Percentiles rank a stretch among this genome's conserved stretches.
These are phyloP conservation scores for Ichneumon xanthorius DNA, from an alignment of 2,888 invertebrate species.

Conservation along the genomic window DNA sequence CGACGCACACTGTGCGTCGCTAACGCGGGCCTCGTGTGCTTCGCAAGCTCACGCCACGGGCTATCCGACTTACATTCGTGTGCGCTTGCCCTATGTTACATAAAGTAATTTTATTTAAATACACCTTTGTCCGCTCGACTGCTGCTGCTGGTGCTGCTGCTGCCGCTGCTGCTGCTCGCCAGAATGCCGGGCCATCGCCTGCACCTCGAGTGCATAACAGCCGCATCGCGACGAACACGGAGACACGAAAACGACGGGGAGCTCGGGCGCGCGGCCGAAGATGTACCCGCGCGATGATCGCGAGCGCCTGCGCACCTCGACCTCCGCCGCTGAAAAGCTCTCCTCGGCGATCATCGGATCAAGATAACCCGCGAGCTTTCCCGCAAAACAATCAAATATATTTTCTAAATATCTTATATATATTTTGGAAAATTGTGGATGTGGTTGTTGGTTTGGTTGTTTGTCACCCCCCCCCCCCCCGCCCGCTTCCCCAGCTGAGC, in stretches of 20 bases:
- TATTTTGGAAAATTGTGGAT: no score
- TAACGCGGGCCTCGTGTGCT: slow-evolving; percentile 43
- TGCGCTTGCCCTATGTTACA: slow-evolving; percentile 68
- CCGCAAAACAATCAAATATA: no score
- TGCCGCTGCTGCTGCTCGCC: slow-evolving; percentile 41
- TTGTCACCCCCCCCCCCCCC: no score
- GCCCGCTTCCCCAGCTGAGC: no score
- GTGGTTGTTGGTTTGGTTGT: no score
- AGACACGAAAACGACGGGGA: slow-evolving; percentile 8
- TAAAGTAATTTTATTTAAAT: slow-evolving; percentile 78
- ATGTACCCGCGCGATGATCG: neutral
- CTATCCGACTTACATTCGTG: slow-evolving; percentile 51
- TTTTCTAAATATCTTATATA: no score
- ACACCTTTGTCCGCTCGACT: slow-evolving; percentile 70
- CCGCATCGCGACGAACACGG: slow-evolving; percentile 13
- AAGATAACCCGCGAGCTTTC: no score
- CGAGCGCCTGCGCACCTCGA: neutral
- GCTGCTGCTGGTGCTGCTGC: slow-evolving; percentile 38
- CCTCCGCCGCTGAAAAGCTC: slow-evolving; percentile 1
- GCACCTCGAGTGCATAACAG: slow-evolving; percentile 52
- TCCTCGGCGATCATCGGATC: neutral
- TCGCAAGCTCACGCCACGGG: slow-evolving; percentile 50
- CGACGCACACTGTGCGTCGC: slow-evolving; percentile 57
- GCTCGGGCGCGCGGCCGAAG: neutral
- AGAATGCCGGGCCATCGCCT: slow-evolving; percentile 52